Base-by-base conservation (phyloP, 2,113 vertebrate species). In the Neoarius graeffei region DNA sequence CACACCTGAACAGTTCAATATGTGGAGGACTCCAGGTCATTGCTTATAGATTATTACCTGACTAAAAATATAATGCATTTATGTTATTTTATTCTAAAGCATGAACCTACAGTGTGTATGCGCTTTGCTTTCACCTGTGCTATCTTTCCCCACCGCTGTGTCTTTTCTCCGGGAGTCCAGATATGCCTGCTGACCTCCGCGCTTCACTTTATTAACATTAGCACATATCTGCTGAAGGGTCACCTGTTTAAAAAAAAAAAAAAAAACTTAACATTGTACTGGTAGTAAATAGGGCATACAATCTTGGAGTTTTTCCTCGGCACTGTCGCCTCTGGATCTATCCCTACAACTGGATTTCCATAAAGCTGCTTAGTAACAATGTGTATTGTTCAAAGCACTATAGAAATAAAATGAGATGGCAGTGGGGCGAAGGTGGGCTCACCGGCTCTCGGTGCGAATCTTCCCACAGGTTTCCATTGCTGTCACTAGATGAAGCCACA, bases 401-500 rank as follows among this genome's bases (percentile, higher is more conserved):
- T 11, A 48, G 17, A 23, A 23, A 4, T 30, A 57, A 15, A 80
- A 27, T 80, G 3, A 52, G 13, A n/a, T 52, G 48, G 48, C 73
- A 13, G 42, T 17, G 25, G 14, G 14, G 50, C 48, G 27, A 67
- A n/a, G 4, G 1, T 9, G 14, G 76, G 89, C 94, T 94, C 87
- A 95, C 95, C 85, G 93, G 92, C 60, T 95, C 94, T 23, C 92
- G 88, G 83, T 94, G 93, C 0, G 94, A 91, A 74, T 96, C 95
- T 88, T 95, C 95, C 95, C 94, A 96, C 64, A 94, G 77, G 88
- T 95, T 95, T 1, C 95, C 95, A 8, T 95, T 95, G 90, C 96
- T 96, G 92, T 98, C 97, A 27, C 97, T 97, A 5, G 96, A 98
- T 8, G 97, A 97, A 0, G 95, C 92, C 13, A 95, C 88, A 59